phyloP scores from a whole-genome alignment of 2,113 vertebrate genomes.

The Anarrhichthys ocellatus region DNA sequence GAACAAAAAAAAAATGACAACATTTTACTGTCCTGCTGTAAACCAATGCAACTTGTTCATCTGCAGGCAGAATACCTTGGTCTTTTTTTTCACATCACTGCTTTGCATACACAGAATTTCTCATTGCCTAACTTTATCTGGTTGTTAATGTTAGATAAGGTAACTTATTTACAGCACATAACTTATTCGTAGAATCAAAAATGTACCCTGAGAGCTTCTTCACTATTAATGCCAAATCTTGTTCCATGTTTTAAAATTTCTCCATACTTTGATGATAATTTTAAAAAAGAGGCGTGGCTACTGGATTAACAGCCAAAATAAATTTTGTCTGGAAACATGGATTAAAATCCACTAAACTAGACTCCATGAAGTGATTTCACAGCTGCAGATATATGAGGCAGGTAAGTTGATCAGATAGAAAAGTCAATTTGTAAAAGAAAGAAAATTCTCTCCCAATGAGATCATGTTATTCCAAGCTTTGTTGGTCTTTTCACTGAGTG shows the following conservation, averaged over 20 bases:
- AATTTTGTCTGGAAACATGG: constrained; percentile 3
- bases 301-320: constrained; percentile 2
- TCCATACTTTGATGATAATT: background rate
- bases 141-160: background rate
- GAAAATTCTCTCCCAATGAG: constrained; percentile 49
- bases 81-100: background rate
- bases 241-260: background rate
- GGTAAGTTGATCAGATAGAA: constrained; percentile 52
- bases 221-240: background rate
- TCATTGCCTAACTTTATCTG: background rate
- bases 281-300: background rate
- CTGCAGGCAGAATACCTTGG: background rate
- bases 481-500: constrained; percentile 42
- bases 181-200: background rate
- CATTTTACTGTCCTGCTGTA: background rate
- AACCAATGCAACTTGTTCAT: background rate
- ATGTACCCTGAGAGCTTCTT: background rate
- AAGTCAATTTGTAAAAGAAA: constrained; percentile 42
- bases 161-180: background rate
- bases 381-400: constrained; percentile 49
- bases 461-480: constrained; percentile 65
- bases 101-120: background rate
- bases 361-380: constrained; percentile 21
- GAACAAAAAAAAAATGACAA: constrained; percentile 3
- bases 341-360: background rate